phyloP scores from a whole-genome alignment of 2,797 vertebrate species.

The Chaunax sp. region DNA sequence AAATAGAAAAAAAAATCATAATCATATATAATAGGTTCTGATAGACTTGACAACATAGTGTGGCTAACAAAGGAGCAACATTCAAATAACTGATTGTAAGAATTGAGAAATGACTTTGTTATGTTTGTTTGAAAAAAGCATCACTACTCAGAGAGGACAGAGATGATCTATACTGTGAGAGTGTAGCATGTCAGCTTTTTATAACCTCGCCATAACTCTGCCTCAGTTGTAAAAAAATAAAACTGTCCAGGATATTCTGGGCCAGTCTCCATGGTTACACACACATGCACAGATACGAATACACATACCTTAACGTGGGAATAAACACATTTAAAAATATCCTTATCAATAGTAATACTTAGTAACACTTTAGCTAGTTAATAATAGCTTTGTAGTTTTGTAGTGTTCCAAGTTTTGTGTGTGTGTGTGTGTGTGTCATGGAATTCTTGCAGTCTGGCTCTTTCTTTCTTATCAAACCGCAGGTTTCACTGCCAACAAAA shows the following conservation, averaged over 20 bases:
- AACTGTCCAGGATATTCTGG: conserved; percentile 57
- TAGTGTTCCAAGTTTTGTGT: too few relatives aligned
- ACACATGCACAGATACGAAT: conserved; percentile 9
- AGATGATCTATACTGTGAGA: conserved; percentile 19
- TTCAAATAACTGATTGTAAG: not conserved
- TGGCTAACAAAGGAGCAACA: not conserved
- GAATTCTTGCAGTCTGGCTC: conserved; percentile 30
- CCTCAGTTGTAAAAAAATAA: conserved; percentile 58
- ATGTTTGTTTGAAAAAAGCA: not conserved
- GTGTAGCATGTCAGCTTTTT: conserved; percentile 47
- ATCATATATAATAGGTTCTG: too few relatives aligned
- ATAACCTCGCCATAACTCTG: conserved; percentile 55
- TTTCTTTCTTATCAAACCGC: conserved; percentile 54
- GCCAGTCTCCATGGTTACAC: conserved; percentile 39
- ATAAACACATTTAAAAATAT: conserved; percentile 2
- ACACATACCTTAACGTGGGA: conserved; percentile 12
- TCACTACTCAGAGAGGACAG: not conserved
- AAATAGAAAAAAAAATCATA: too few relatives aligned
- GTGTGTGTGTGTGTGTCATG: conserved; percentile 19
- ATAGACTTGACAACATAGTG: not conserved
- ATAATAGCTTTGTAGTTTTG: not conserved
- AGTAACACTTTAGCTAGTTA: too few relatives aligned
- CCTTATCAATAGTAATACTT: not conserved
- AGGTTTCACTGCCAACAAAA: conserved; percentile 59
- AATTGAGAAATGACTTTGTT: not conserved